Evolutionary conservation across 2,113 vertebrate species (phyloP), one percentile per base, ranked within the genome.

Genomic region (Calyptomena viridis): DNA sequence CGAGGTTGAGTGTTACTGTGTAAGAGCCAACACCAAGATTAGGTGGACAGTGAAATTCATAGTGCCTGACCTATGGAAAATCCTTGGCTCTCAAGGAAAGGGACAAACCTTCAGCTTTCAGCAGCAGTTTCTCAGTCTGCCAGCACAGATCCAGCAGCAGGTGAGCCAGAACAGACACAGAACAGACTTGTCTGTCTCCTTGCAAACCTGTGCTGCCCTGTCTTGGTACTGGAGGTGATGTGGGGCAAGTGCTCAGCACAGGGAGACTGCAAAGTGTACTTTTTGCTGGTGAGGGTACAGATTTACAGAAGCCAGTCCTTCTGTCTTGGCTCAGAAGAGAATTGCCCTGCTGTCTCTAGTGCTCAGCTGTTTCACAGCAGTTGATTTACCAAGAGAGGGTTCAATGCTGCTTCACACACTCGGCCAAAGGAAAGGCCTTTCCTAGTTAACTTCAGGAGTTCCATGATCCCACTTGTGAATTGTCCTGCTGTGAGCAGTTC

Each of bases 181-280:
- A 46, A 15, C 49, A 60, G 47, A 14, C 31, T 62, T 1, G 4
- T 12, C 59, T 12, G 14, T n/a, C 59, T 28, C 27, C 2, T 21
- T 74, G 39, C 62, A 40, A 14, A 14, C 4, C 42, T 53, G 30
- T 15, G 46, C 31, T 14, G 42, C 47, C 35, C 2, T 6, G 19
- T 9, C 58, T 28, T 30, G 23, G 44, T 52, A 28, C 27, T 42
- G 5, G 20, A 52, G 22, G 28, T n/a, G 39, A 39, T 5, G 25
- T 50, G 58, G 33, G 44, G 22, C 49, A 21, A 4, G 9, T 3
- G 27, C 37, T 72, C 25, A 55, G 76, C 47, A 52, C 2, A 21
- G 31, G 67, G 44, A 6, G 3, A 1, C 12, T 5, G 0, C 60
- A 63, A n/a, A 31, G 8, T 1, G 2, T 35, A 30, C n/a, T 72